Evolutionary conservation across 2,888 invertebrate species (phyloP), one percentile per base, ranked within the genome.

Genomic region (Brenthis ino): DNA sequence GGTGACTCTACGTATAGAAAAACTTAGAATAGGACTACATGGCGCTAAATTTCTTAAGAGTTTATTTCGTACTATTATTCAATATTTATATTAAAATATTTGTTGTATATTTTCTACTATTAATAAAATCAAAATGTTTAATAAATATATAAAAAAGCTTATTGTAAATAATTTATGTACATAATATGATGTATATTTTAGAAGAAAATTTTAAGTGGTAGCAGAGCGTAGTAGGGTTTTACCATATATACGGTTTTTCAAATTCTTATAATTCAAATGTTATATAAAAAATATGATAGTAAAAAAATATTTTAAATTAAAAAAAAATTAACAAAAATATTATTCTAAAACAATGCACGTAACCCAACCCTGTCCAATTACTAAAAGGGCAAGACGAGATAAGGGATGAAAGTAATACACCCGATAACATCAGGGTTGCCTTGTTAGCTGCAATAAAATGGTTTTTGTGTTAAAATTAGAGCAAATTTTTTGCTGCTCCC

Each of bases 341-440:
- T 24, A 66, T 20, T n/a, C 56, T 58, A n/a, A 24, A 11, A 57
- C n/a, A 20, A 13, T 47, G n/a, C 57, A 75, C 28, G 50, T 83
- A 87, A 71, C 86, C 85, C 50, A 79, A 70, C 74, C 2, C 72
- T 33, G 65, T 69, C 82, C 85, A 89, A 90, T 89, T 89, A 90
- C 88, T 69, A 71, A 68, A 73, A 85, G 83, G 84, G 80, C 79
- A 84, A 83, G 87, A 43, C 70, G 79, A 79, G 85, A 88, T 89
- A 88, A 87, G 87, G 89, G 89, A 87, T 90, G 91, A 91, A 91
- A 91, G 89, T 91, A 91, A 92, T 91, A 90, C 85, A 79, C 66
- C 72, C 79, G 91, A 92, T 91, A 92, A 80, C 83, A 90, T 91
- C 91, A 76, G 85, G 86, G 85, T 81, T 83, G 82, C 75, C 87